Evolutionary conservation across 2,888 invertebrate species (phyloP), one percentile per base, ranked within the genome.

Genomic region (Aphelenchoides bicaudatus): DNA sequence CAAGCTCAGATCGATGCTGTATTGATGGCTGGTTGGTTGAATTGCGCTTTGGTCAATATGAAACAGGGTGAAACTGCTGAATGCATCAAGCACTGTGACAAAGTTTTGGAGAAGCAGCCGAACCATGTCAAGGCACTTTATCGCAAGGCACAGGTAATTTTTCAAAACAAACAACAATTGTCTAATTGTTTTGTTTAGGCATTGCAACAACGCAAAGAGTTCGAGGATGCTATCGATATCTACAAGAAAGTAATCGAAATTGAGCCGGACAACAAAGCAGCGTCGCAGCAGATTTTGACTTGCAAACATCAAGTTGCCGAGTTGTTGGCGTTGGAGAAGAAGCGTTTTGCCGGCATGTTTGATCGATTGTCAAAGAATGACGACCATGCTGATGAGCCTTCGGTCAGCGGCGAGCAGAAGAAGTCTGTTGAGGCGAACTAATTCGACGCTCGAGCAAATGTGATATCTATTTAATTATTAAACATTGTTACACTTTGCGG

Each of bases 311-410:
- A 86, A 61, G 83, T 91, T 19, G 87, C 87, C 79, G 86, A 88
- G 16, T 89, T 90, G 38, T 65, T 86, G 60, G 84, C 86, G 59
- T 83, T 86, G 19, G 88, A 88, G 79, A 86, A 88, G 67, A 87
- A 88, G 73, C 84, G 87, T 31, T 96, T 91, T 81, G 88, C 88
- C 13, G 91, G 90, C 81, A 92, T 96, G 90, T 96, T 96, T 82
- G 87, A 90, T 72, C 91, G 90, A 82, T 79, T 81, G 49, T 47
- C 61, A 30, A 68, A 68, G 46, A 58, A 56, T 8, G 59, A 54
- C 23, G 39, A 54, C 16, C 25, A 59, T 16, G n/a, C n/a, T n/a
- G n/a, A n/a, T n/a, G n/a, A n/a, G n/a, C n/a, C 27, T 34, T 34
- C 34, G 34, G 13, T 34, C 34, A 13, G 34, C 34, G n/a, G n/a